Base-by-base conservation (phyloP, 2,888 invertebrate genomes). In the Lochmaea crataegi region DNA sequence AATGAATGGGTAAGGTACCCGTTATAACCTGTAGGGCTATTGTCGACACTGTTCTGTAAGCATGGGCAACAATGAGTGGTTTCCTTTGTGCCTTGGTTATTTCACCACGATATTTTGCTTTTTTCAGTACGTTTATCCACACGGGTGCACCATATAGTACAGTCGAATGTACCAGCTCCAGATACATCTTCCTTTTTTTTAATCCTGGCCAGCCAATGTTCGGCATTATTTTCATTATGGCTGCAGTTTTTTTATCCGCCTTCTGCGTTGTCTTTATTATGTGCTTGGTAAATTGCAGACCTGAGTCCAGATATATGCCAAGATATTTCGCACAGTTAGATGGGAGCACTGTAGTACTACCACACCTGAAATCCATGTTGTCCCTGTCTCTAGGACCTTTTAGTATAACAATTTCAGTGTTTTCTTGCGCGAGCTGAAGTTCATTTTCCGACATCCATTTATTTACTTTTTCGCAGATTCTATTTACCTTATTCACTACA, bases 131-230 rank as follows among this genome's bases (percentile, higher is more conserved):
- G 7, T 56, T 42, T 0, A 41, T 1, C 77, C 77, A 75, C 16
- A 75, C 45, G 1, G 73, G 74, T 3, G 77, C 76, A 0, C 71
- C 77, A 51, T 76, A 78, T 32, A 78, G 41, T 1, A 77, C 6
- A 12, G 68, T 68, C 1, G 74, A 73, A 9, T 74, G 45, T 3
- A 72, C 72, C 26, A 75, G 75, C 4, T 16, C 51, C n/a, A 45
- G 58, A 9, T 73, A 42, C 12, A 73, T n/a, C 22, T 32, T 71
- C n/a, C 76, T 74, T 38, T 74, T 74, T 1, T n/a, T 11, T 14
- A 22, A 42, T 53, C 66, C 73, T 1, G 76, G 76, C 4, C 76
- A 75, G 18, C 67, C 71, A 9, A 75, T 68, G 11, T 78, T 77
- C 12, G 76, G 74, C 73, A 75, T 72, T 7, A 77, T 6, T 42